These are phyloP conservation scores for Natrix natrix DNA, from an alignment of 2,797 vertebrate genomes.

Conservation along the genomic window DNA sequence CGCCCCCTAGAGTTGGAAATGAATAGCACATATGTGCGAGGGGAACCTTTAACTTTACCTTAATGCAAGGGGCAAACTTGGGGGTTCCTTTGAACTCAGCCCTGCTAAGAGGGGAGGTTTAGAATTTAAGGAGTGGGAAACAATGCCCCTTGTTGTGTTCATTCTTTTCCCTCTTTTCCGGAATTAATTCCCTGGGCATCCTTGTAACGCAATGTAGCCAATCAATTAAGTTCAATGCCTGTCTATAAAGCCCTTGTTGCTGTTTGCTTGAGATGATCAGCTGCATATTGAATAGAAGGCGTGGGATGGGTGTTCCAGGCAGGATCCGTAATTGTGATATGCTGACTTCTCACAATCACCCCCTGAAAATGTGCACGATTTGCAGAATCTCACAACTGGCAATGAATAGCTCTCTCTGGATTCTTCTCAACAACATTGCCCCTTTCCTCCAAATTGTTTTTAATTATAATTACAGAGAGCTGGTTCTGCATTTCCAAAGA, in stretches of 20 bases:
- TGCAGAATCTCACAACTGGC: background rate
- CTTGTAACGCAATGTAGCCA: background rate
- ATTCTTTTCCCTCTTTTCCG: background rate
- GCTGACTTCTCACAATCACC: background rate
- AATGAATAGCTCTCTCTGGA: conserved; percentile 66
- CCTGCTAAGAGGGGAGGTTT: background rate
- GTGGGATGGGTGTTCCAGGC: background rate
- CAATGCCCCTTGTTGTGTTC: background rate
- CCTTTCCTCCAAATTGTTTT: conserved; percentile 65
- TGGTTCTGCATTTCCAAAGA: conserved; percentile 66
- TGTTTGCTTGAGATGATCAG: background rate
- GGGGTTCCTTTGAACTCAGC: background rate
- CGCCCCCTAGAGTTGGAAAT: no score
- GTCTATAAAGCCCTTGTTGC: background rate
- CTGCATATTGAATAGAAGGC: background rate
- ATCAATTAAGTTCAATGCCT: background rate
- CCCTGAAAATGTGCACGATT: background rate
- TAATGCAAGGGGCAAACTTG: background rate
- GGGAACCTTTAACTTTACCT: no score
- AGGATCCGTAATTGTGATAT: background rate
- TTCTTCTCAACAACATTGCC: conserved; percentile 66
- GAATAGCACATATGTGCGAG: no score
- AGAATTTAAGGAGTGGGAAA: background rate
- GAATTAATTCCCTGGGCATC: background rate
- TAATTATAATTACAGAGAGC: conserved; percentile 67